These are phyloP conservation scores for Endomychus coccineus DNA, from an alignment of 2,888 invertebrate genomes.

Conservation along the genomic window DNA sequence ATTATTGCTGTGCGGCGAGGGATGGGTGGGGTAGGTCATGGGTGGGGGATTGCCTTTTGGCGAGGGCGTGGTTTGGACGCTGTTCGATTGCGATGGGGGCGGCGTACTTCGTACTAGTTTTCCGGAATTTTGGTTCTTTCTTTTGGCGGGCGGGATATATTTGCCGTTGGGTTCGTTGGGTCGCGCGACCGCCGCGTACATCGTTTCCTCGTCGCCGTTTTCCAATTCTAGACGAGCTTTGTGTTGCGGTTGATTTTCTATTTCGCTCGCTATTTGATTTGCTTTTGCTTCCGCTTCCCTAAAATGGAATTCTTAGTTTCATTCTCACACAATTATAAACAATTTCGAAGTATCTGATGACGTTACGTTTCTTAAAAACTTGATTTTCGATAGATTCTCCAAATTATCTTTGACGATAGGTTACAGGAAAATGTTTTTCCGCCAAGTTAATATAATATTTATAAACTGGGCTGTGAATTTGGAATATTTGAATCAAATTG, in stretches of 20 bases:
- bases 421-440: too few species aligned
- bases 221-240: slow-evolving; percentile 78
- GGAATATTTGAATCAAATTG: too few species aligned
- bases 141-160: slow-evolving; percentile 72
- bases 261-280: slow-evolving; percentile 84
- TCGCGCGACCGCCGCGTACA: slow-evolving; percentile 77
- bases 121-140: slow-evolving; percentile 59
- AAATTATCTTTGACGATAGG: too few species aligned
- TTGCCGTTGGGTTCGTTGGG: slow-evolving; percentile 49
- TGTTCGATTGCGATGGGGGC: slow-evolving; percentile 41
- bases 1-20: background rate
- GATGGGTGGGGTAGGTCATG: background rate
- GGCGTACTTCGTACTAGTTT: slow-evolving; percentile 60
- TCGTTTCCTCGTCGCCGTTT: slow-evolving; percentile 85
- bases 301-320: slow-evolving; percentile 5
- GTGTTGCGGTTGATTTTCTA: slow-evolving; percentile 78
- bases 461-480: too few species aligned
- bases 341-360: background rate
- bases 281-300: slow-evolving; percentile 78
- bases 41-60: too few species aligned
- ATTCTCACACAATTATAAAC: background rate
- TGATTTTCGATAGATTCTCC: too few species aligned
- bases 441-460: too few species aligned
- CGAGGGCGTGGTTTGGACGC: slow-evolving; percentile 39
- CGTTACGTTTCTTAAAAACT: too few species aligned